These are phyloP conservation scores for rat (Rattus norvegicus) DNA, from an alignment of 2,113 vertebrate genomes.

Conservation along the genomic window GRCr8 NC_086031.1:68384501-68385000, in stretches of 20 bases:
- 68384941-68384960: not conserved
- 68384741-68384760: not conserved
- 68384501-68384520: not conserved
- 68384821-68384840: not conserved
- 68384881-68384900: not conserved
- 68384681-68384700: not conserved
- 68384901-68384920: not conserved
- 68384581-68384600: not conserved
- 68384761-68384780: not conserved
- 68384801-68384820: not conserved
- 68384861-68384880: not conserved
- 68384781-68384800: not conserved
- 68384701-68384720: not conserved
- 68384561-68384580: not conserved
- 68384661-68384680: not conserved
- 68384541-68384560: not conserved
- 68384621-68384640: not conserved
- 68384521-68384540: no score
- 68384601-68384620: not conserved
- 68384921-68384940: not conserved
- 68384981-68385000: rapidly evolving
- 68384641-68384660: not conserved
- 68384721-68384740: no score
- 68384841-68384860: not conserved
- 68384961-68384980: not conserved